Base-by-base conservation (phyloP, 2,888 invertebrate species). In the Rhaphigaster nebulosa region DNA sequence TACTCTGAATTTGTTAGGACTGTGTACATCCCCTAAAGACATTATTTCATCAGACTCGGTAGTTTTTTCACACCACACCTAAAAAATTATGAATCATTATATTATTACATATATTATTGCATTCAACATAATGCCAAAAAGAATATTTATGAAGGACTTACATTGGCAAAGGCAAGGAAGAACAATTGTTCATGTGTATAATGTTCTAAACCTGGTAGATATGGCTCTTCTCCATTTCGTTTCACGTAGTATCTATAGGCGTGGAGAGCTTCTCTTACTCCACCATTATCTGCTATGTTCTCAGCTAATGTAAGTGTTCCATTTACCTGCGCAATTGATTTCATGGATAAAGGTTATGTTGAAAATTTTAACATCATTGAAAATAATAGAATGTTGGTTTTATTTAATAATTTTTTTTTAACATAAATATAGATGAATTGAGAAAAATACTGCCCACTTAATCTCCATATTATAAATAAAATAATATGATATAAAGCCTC, bases 131-230 rank as follows among this genome's bases (percentile, higher is more conserved):
- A 3, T 13, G 12, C 0, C 29, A 87, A 87, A 52, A 87, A 29
- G 26, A 65, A 20, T 87, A 88, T 89, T 60, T 90, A 8, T 29
- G 52, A n/a, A 26, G n/a, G 87, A 91, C 90, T 89, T 91, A 97
- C 97, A 95, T 98, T 98, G 26, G 99, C 98, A 94, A 99, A 99
- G 87, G 98, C 98, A 50, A 99, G 96, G 94, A 99, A 99, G 94
- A 99, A 99, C 60, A 99, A 94, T 93, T 99, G 98, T 56, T 97
- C 95, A 93, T 98, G 98, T 38, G 97, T 97, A 92, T 98, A 95
- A 93, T 97, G 88, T 89, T 92, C 96, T 8, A 99, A 94, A 13
- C 98, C 99, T 0, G 98, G 98, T 20, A 99, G 94, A 0, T 96
- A 96, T n/a, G 95, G 93, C 90, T 95, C 95, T 26, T 88, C 90